Percentiles rank a stretch among this genome's conserved stretches.
phyloP scores from a whole-genome alignment of 2,113 vertebrate species.

The Cygnus atratus region DNA sequence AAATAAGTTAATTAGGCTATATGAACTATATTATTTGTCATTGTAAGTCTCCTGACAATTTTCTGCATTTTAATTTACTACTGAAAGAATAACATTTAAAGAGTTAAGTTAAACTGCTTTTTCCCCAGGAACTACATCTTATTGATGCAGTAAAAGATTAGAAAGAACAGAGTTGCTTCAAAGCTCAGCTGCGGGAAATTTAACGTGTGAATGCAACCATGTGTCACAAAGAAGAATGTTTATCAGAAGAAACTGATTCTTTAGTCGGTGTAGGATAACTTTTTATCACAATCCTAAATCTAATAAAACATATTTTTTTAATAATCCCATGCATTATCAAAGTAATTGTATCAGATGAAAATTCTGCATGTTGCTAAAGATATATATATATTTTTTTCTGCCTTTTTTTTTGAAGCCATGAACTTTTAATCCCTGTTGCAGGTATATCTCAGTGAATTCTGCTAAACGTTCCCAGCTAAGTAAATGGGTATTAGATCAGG shows the following conservation, averaged over 20 bases:
- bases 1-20: slow-evolving; percentile 74
- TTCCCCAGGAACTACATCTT: neutral
- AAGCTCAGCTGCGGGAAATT: neutral
- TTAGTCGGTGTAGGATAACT: neutral
- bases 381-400: neutral
- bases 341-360: neutral
- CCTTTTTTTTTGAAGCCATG: neutral
- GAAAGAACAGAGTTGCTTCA: neutral
- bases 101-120: neutral
- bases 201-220: neutral
- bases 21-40: slow-evolving; percentile 39
- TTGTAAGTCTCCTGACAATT: slow-evolving; percentile 11
- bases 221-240: neutral
- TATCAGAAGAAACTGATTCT: neutral
- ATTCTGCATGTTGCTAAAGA: neutral
- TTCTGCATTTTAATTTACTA: slow-evolving; percentile 3
- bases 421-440: neutral
- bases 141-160: neutral
- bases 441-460: neutral
- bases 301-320: neutral
- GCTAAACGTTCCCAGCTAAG: neutral
- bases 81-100: neutral
- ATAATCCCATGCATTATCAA: neutral
- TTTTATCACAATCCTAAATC: neutral
- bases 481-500: neutral